Percentiles rank a stretch among this genome's conserved stretches.
These are phyloP conservation scores for Nectonema munidae DNA, from an alignment of 2,888 invertebrate species.

Conservation along the genomic window DNA sequence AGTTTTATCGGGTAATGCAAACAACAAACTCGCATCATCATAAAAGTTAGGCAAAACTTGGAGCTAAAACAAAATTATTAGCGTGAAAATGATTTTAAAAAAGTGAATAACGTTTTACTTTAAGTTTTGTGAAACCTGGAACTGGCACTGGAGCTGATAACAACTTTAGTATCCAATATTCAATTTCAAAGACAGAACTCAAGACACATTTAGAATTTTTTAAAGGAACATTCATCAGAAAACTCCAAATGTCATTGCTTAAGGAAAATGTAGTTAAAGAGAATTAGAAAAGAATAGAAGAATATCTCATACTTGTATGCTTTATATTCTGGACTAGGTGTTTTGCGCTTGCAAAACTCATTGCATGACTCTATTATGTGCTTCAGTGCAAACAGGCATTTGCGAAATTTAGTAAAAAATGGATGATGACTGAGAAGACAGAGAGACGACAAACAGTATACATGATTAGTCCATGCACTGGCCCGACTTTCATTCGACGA, in stretches of 20 bases:
- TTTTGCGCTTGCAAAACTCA: conserved; percentile 30
- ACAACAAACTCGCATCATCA: conserved; percentile 40
- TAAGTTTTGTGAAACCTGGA: conserved; percentile 61
- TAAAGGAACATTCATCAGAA: conserved; percentile 30
- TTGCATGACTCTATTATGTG: conserved; percentile 87
- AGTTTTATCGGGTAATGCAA: conserved; percentile 84
- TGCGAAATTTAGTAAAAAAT: conserved; percentile 86
- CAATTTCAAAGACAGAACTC: conserved; percentile 82
- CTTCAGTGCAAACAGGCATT: conserved; percentile 73
- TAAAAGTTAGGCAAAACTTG: conserved; percentile 37
- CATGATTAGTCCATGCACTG: conserved; percentile 31
- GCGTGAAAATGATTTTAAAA: not conserved
- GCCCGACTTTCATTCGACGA: not conserved
- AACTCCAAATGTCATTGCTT: conserved; percentile 50
- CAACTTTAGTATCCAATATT: conserved; percentile 83
- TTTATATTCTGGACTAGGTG: too few species aligned
- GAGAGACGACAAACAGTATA: conserved; percentile 72
- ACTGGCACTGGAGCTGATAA: conserved; percentile 88
- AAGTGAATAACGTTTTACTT: conserved; percentile 23
- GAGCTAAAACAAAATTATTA: not conserved
- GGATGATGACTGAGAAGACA: conserved; percentile 95
- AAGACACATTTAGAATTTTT: conserved; percentile 39
- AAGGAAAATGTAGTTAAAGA: not conserved
- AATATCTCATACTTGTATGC: too few species aligned
- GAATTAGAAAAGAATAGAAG: not conserved